Percentiles rank a stretch among this genome's conserved stretches.
These are phyloP conservation scores for Chunga burmeisteri DNA, from an alignment of 2,113 vertebrate species.

Conservation along the genomic window DNA sequence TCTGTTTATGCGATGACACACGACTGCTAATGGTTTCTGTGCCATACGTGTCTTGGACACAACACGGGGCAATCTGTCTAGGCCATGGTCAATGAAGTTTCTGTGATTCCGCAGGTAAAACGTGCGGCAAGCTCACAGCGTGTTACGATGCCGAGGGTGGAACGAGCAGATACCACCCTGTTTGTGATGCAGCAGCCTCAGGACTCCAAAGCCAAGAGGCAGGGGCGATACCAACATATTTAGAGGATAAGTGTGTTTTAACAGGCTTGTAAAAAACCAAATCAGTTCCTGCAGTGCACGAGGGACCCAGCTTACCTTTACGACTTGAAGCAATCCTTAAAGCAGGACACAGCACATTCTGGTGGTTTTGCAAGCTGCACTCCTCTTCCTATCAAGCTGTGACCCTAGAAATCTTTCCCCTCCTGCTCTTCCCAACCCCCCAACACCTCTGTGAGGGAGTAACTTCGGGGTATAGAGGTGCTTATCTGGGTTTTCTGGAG, in stretches of 20 bases:
- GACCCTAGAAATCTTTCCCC: background rate
- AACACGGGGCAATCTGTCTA: background rate
- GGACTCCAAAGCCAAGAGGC: background rate
- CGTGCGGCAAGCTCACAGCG: background rate
- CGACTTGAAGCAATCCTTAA: background rate
- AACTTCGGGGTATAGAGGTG: background rate
- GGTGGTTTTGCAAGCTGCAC: conserved; percentile 10
- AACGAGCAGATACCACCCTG: background rate
- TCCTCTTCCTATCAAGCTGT: conserved; percentile 6
- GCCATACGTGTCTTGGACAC: background rate
- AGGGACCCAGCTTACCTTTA: background rate
- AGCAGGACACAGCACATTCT: conserved; percentile 5
- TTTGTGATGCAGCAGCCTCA: background rate
- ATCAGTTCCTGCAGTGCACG: background rate
- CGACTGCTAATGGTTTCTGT: background rate
- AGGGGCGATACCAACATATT: background rate
- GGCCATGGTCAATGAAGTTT: background rate
- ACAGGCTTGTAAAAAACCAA: background rate
- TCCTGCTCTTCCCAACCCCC: conserved; percentile 20
- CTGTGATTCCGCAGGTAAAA: background rate
- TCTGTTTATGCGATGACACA: background rate
- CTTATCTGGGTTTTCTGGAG: conserved; percentile 57
- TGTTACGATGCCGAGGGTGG: background rate
- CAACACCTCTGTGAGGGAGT: background rate
- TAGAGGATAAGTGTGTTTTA: background rate